These are phyloP conservation scores for Corythornis vintsioides DNA, from an alignment of 2,113 vertebrate species.

Conservation along the genomic window DNA sequence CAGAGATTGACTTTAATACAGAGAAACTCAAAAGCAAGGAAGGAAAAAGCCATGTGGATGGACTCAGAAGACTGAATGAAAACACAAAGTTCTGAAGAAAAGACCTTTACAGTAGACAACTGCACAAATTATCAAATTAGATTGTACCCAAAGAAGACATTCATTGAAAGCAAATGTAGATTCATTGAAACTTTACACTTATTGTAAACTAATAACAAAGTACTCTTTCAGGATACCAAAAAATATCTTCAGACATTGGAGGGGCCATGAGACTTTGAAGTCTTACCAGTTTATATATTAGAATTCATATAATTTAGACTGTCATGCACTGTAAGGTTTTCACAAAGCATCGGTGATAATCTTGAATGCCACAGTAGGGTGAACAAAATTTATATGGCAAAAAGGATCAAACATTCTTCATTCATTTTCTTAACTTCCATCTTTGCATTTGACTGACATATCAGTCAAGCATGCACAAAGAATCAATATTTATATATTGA, in stretches of 20 bases:
- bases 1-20: not conserved
- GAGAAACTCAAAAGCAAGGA: not conserved
- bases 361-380: not conserved
- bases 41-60: not conserved
- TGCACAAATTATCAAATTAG: not conserved
- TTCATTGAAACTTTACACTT: not conserved
- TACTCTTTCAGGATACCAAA: not conserved
- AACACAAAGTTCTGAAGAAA: not conserved
- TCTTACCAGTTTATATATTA: not conserved
- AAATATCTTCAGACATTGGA: not conserved
- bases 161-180: not conserved
- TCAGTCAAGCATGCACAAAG: rapidly evolving
- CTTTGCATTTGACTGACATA: not conserved
- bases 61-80: not conserved
- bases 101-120: not conserved
- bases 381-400: not conserved
- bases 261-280: not conserved
- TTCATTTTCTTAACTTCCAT: not conserved
- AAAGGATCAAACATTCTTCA: not conserved
- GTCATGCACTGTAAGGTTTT: not conserved
- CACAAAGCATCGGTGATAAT: not conserved
- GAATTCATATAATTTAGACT: not conserved
- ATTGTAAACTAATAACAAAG: not conserved
- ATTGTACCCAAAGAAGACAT: not conserved
- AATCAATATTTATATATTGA: not conserved